Percentiles rank a stretch among this genome's conserved stretches.
Conservation (phyloP, 1,140 invertebrate genomes). For the Rhysida immarginata region DNA sequence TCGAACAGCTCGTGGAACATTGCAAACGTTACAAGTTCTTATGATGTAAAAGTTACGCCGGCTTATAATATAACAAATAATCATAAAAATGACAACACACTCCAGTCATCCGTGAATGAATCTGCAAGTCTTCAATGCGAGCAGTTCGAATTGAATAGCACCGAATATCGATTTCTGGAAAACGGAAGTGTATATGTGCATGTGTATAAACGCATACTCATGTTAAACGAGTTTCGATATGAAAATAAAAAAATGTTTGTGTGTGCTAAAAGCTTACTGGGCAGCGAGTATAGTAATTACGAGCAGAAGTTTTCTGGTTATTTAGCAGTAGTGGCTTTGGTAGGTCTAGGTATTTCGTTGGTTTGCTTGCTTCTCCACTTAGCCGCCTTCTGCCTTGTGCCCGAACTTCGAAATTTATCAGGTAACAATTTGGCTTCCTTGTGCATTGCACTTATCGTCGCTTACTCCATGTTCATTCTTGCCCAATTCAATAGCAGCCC, state of each 20-base stretch:
- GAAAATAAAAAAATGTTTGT: not conserved
- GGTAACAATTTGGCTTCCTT: constrained; percentile 38
- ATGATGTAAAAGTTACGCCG: no score
- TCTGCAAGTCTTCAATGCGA: not conserved
- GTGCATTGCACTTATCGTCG: constrained; percentile 31
- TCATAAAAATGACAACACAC: no score
- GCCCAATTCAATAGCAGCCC: constrained; percentile 24
- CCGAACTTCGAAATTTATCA: constrained; percentile 36
- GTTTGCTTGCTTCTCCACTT: constrained; percentile 35
- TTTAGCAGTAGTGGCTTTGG: constrained; percentile 33
- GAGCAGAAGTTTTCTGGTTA: constrained; percentile 29
- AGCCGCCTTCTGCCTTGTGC: constrained; percentile 29
- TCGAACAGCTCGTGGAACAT: no score
- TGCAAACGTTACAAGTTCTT: no score
- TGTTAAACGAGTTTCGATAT: not conserved
- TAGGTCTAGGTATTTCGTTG: constrained; percentile 33
- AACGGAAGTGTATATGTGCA: not conserved
- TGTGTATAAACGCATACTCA: not conserved
- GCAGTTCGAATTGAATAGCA: not conserved
- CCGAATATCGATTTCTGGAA: not conserved
- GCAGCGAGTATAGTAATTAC: constrained; percentile 12
- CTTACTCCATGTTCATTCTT: constrained; percentile 34
- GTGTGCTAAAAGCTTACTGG: not conserved
- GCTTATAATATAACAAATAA: no score
- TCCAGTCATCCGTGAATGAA: no score